These are phyloP conservation scores for Diarsia mendica DNA, from an alignment of 2,888 invertebrate genomes.

Conservation along the genomic window DNA sequence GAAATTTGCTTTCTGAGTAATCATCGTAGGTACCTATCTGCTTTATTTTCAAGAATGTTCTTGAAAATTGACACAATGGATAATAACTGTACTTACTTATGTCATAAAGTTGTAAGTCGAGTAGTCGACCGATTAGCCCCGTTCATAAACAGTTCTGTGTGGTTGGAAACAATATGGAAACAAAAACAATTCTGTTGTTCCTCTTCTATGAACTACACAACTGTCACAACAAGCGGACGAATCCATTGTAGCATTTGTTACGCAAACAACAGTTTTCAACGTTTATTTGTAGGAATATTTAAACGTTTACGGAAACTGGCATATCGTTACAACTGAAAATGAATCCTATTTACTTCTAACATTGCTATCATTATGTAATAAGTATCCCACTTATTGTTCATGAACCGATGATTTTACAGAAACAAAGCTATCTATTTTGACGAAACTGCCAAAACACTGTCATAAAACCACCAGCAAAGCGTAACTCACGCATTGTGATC, in stretches of 20 bases:
- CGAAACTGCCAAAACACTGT: slow-evolving; percentile 74
- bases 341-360: neutral
- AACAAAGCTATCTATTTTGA: slow-evolving; percentile 64
- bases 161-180: slow-evolving; percentile 38
- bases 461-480: slow-evolving; percentile 72
- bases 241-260: slow-evolving; percentile 50
- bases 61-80: slow-evolving; percentile 42
- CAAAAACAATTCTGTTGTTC: slow-evolving; percentile 40
- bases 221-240: slow-evolving; percentile 42
- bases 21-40: no score
- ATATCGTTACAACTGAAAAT: neutral
- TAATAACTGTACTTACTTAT: slow-evolving; percentile 28
- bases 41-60: slow-evolving; percentile 40
- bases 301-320: slow-evolving; percentile 23
- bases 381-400: neutral
- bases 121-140: slow-evolving; percentile 19
- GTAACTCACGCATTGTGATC: slow-evolving; percentile 78
- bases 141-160: slow-evolving; percentile 48
- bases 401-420: slow-evolving; percentile 11
- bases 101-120: slow-evolving; percentile 30
- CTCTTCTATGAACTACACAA: slow-evolving; percentile 53
- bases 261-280: slow-evolving; percentile 39
- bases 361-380: slow-evolving; percentile 17
- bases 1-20: slow-evolving; percentile 37
- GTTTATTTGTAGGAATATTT: slow-evolving; percentile 40